Percentiles rank a stretch among this genome's conserved stretches.
These are phyloP conservation scores for Linurgus olivaceus DNA, from an alignment of 2,797 vertebrate species.

Conservation along the genomic window DNA sequence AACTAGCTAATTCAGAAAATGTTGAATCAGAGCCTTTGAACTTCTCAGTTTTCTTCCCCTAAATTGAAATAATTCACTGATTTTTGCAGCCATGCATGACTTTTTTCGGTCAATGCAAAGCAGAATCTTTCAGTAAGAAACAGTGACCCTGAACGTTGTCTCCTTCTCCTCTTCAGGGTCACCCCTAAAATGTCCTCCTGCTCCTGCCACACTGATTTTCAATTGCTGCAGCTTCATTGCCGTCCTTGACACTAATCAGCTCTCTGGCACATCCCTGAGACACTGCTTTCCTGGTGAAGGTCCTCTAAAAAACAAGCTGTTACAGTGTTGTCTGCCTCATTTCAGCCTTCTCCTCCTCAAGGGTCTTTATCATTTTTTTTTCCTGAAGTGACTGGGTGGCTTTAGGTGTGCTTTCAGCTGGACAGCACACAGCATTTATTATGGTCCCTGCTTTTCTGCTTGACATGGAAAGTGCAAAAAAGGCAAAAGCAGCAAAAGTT, in stretches of 20 bases:
- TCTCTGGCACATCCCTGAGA: not conserved
- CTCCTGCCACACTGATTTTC: not conserved
- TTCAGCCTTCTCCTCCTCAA: not conserved
- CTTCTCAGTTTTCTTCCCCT: not conserved
- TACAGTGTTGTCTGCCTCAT: not conserved
- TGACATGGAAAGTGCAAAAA: not conserved
- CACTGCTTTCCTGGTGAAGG: not conserved
- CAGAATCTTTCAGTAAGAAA: not conserved
- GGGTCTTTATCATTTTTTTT: not conserved
- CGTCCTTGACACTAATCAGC: not conserved
- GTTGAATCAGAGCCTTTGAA: constrained; percentile 8
- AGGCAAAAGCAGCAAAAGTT: not conserved
- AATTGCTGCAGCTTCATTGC: not conserved
- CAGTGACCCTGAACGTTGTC: not conserved
- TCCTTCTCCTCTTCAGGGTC: not conserved
- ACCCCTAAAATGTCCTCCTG: not conserved
- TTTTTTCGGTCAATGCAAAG: not conserved
- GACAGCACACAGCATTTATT: fast-evolving
- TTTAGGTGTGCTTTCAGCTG: not conserved
- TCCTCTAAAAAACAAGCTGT: not conserved
- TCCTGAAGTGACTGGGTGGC: not conserved
- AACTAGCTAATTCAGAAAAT: constrained; percentile 25
- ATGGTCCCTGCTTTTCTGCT: not conserved
- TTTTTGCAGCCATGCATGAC: not conserved
- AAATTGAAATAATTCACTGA: not conserved